A percentile compares a stretch with the other conserved stretches of the same genome.
Conservation (phyloP, 2,797 vertebrate species). For the Coendou prehensilis region DNA sequence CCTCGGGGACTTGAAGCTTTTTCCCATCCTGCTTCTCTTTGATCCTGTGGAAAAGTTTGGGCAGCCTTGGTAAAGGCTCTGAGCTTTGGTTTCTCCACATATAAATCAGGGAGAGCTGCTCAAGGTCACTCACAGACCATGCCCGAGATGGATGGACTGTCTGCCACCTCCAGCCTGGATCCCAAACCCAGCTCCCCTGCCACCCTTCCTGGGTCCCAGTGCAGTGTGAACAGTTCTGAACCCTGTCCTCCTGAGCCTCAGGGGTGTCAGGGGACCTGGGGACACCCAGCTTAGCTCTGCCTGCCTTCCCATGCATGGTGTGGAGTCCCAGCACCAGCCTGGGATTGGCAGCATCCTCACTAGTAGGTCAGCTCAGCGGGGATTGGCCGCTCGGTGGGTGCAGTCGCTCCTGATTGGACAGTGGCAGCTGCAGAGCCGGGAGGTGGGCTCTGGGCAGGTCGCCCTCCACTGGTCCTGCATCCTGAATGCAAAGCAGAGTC, state of each 20-base stretch:
- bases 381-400: conserved; percentile 65
- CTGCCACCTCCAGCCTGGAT: background rate
- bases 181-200: background rate
- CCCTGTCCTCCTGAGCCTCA: background rate
- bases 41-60: background rate
- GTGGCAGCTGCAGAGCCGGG: conserved; percentile 76
- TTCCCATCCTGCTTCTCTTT: background rate
- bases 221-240: accelerated
- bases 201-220: background rate
- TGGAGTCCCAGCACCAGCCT: background rate
- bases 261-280: background rate
- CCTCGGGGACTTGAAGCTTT: background rate
- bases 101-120: background rate
- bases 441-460: conserved; percentile 22
- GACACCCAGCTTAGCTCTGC: background rate
- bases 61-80: background rate
- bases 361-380: background rate
- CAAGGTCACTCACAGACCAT: background rate
- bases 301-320: accelerated
- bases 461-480: background rate
- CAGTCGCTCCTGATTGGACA: conserved; percentile 83
- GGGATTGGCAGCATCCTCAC: background rate
- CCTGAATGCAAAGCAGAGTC: background rate
- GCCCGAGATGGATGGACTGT: accelerated
- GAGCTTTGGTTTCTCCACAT: background rate